Evolutionary conservation across 2,888 invertebrate genomes (phyloP).

Genomic region (Heliconius cydno): DNA sequence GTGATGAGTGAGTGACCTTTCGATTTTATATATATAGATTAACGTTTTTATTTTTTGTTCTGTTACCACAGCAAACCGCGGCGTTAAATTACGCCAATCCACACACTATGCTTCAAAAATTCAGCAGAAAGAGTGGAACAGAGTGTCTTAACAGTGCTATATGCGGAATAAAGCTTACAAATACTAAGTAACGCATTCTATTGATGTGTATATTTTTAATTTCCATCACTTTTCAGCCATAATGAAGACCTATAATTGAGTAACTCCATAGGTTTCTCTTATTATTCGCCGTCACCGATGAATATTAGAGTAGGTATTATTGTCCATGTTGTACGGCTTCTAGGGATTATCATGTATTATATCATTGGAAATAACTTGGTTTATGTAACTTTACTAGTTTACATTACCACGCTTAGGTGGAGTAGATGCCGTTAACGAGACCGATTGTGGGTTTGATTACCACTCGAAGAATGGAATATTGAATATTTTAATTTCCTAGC

Average conservation of each 20-base stretch:
- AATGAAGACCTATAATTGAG: background rate
- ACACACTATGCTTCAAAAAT: background rate
- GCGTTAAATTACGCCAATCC: background rate
- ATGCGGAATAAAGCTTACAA: too few relatives aligned
- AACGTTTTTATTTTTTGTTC: too few relatives aligned
- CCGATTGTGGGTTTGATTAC: too few relatives aligned
- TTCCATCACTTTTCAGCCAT: background rate
- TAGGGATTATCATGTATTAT: background rate
- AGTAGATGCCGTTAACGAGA: background rate
- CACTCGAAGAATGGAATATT: too few relatives aligned
- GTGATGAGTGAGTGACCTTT: too few relatives aligned
- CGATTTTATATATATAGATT: too few relatives aligned
- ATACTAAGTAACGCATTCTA: too few relatives aligned
- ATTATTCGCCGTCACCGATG: background rate
- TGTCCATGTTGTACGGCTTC: background rate
- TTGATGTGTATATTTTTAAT: too few relatives aligned
- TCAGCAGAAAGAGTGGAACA: background rate
- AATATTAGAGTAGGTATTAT: background rate
- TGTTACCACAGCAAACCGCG: too few relatives aligned
- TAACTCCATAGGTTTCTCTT: background rate
- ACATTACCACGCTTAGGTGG: background rate
- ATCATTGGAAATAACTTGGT: slow-evolving; percentile 2
- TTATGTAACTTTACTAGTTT: background rate
- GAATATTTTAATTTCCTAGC: too few relatives aligned
- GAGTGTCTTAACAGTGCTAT: background rate